Evolutionary conservation across 2,888 invertebrate genomes (phyloP), one percentile per base, ranked within the genome.

Genomic region (Diplolepis rosae): DNA sequence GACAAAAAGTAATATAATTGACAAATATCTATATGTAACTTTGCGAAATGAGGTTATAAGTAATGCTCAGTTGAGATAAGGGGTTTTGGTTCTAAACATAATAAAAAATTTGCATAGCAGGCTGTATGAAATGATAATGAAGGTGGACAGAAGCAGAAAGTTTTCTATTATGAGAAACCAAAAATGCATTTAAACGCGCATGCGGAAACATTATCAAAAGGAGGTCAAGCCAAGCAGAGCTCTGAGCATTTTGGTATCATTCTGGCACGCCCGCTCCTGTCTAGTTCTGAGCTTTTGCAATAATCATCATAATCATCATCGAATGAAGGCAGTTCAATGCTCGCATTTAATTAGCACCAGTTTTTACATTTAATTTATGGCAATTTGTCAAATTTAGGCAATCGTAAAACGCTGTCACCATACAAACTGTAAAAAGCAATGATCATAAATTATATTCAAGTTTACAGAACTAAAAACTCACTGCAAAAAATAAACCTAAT

Each of bases 121-220:
- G 7, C 24, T 28, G 28, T 52, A 39, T 39, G 13, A 39, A 39
- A 39, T n/a, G 45, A 45, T 45, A 45, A 45, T 45, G 27, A 61
- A 35, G n/a, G 61, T 61, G 22, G 39, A 61, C 39, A 24, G 39
- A 22, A 54, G 35, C 39, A 54, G 13, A 39, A 61, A n/a, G 39
- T 39, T 61, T 61, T 61, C 27, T 39, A 61, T 35, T 61, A 24
- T n/a, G 39, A 61, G 39, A 61, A 61, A 39, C 24, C 39, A 61
- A 61, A n/a, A 61, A 61, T 61, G 39, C 39, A 61, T 61, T 61
- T 39, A 61, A 61, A 61, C 61, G 61, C 61, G 61, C 61, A 61
- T 61, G 61, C 61, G 61, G 61, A 61, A 61, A 61, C 61, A 61
- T 61, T 61, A 61, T 61, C 27, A 61, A 61, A 61, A 61, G 61